A percentile compares a stretch with the other conserved stretches of the same genome.
These are phyloP conservation scores for Phasia obesa DNA, from an alignment of 2,888 invertebrate species.

Conservation along the genomic window DNA sequence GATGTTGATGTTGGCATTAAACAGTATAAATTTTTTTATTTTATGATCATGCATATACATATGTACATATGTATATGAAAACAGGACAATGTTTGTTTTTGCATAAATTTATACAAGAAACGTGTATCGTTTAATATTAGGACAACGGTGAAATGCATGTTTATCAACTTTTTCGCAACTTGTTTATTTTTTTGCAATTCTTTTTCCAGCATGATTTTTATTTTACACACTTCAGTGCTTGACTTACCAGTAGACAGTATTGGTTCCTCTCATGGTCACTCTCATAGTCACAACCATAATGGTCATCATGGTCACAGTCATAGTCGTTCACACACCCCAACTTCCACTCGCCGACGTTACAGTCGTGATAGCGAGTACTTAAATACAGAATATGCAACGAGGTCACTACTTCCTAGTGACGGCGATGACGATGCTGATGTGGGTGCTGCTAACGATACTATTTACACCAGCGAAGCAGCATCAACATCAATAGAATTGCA, in stretches of 20 bases:
- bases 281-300: conserved; percentile 74
- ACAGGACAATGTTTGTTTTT: conserved; percentile 40
- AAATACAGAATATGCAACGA: conserved; percentile 36
- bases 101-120: conserved; percentile 45
- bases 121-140: conserved; percentile 34
- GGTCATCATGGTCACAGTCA: conserved; percentile 63
- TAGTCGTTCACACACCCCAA: conserved; percentile 21
- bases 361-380: conserved; percentile 69
- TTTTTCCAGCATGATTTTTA: conserved; percentile 88
- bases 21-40: conserved; percentile 26
- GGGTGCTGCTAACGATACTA: conserved; percentile 26
- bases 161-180: conserved; percentile 28
- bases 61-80: conserved; percentile 26
- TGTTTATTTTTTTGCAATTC: conserved; percentile 40
- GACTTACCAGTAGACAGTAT: conserved; percentile 73
- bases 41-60: conserved; percentile 8
- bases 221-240: conserved; percentile 88
- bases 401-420: conserved; percentile 45
- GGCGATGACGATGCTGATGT: conserved; percentile 22
- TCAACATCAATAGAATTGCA: conserved; percentile 59
- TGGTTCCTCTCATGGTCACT: conserved; percentile 81
- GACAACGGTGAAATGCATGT: conserved; percentile 38
- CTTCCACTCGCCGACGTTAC: conserved; percentile 14
- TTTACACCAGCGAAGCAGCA: conserved; percentile 39
- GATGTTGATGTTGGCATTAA: conserved; percentile 39